Percentiles rank a stretch among this genome's conserved stretches.
Conservation (phyloP, 2,113 vertebrate genomes). For the Crotalus tigris region DNA sequence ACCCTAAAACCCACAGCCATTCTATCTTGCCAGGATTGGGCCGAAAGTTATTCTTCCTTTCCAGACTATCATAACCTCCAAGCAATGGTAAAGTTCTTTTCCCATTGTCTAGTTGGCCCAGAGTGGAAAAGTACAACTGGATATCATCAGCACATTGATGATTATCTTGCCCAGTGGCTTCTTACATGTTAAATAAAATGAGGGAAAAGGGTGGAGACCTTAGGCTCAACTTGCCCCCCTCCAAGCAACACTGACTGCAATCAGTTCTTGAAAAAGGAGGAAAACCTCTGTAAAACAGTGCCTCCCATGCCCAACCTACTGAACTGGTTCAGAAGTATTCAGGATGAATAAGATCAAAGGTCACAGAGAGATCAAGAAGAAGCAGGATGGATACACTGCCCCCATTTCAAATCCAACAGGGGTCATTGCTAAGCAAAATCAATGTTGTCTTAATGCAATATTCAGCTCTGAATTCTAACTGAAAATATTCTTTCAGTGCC, state of each 20-base stretch:
- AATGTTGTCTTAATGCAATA: not conserved
- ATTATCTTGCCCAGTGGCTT: not conserved
- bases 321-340: not conserved
- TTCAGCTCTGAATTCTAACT: not conserved
- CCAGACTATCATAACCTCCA: not conserved
- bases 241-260: not conserved
- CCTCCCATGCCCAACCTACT: not conserved
- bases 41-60: not conserved
- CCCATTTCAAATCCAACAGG: not conserved
- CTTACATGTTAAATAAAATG: not conserved
- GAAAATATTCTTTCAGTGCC: not conserved
- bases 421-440: not conserved
- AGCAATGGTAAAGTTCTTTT: not conserved
- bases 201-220: not conserved
- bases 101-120: not conserved
- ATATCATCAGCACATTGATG: not conserved
- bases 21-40: not conserved
- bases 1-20: not conserved
- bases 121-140: not conserved
- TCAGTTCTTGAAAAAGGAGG: not conserved
- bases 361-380: not conserved
- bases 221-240: not conserved
- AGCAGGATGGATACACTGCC: not conserved
- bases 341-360: not conserved
- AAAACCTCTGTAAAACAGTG: not conserved